Base-by-base conservation (phyloP, 1,140 invertebrate genomes). In the Aphaenogaster rudis region DNA sequence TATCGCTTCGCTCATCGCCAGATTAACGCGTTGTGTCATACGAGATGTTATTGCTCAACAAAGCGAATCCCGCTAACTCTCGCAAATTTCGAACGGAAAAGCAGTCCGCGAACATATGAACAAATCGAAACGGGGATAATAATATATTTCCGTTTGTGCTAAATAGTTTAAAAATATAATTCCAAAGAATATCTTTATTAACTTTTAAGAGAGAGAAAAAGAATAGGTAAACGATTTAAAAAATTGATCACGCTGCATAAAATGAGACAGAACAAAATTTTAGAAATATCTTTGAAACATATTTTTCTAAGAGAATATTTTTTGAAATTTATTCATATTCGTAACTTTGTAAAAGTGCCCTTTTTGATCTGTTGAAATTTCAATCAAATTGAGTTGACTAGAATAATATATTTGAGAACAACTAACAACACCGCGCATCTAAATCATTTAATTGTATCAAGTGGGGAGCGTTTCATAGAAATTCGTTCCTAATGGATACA, bases 401-500 rank as follows among this genome's bases (percentile, higher is more conserved):
- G 21, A 28, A 28, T 28, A 28, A 28, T 28, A n/a, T 74, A 39
- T 74, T 76, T n/a, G 21, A 28, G 67, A 59, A 59, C 21, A 57
- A 59, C 21, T 11, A 48, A 8, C 15, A 48, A 33, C 33, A 61
- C 21, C 13, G 11, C 3, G 9, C 28, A 77, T 45, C 42, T 63
- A 59, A 77, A 59, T 77, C 15, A 48, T 63, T 63, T 63, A 63
- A 61, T 54, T 42, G 39, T 17, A 45, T 61, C 21, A 59, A 77
- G 11, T 59, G 54, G n/a, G 1, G 1, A 52, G 11, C 48, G n/a
- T 57, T 57, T 39, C 8, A 21, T 57, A 45, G 50, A 80, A 66
- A 54, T 80, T n/a, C 63, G 8, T 69, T n/a, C 21, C n/a, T 80
- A 67, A 80, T 67, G 63, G 67, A 67, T 48, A 57, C 50, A 28